These are phyloP conservation scores for Antennarius striatus DNA, from an alignment of 2,113 vertebrate species.

Conservation along the genomic window DNA sequence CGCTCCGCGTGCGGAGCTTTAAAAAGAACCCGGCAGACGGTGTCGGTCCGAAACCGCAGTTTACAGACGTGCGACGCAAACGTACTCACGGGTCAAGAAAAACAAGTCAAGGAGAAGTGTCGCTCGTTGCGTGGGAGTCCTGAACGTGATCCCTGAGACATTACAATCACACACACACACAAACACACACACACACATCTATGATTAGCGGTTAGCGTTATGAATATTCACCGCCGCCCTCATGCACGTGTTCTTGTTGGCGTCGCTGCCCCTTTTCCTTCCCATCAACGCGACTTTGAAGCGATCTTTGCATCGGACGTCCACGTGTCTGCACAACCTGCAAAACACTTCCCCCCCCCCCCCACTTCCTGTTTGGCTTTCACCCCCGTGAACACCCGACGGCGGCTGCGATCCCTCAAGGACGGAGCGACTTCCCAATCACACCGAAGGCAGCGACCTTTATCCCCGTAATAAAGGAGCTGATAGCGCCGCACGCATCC, in stretches of 20 bases:
- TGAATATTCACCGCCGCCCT: slow-evolving; percentile 64
- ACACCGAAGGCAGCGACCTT: slow-evolving; percentile 33
- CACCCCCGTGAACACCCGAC: slow-evolving; percentile 12
- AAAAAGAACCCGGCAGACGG: too few species aligned
- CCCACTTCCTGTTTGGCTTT: slow-evolving; percentile 28
- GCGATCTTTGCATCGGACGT: slow-evolving; percentile 48
- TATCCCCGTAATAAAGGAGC: slow-evolving; percentile 24
- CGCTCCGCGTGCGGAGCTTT: too few species aligned
- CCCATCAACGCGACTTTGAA: slow-evolving; percentile 66
- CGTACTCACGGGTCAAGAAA: slow-evolving; percentile 24
- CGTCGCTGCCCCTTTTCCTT: slow-evolving; percentile 40
- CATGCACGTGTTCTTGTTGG: too few species aligned
- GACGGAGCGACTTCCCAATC: slow-evolving; percentile 41
- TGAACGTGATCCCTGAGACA: slow-evolving; percentile 51
- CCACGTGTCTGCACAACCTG: slow-evolving; percentile 49
- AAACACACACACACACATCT: slow-evolving; percentile 25
- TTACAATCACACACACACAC: too few species aligned
- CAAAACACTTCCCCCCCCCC: slow-evolving; percentile 32
- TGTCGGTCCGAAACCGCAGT: too few species aligned
- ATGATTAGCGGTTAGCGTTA: slow-evolving; percentile 19
- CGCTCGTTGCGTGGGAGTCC: slow-evolving; percentile 32
- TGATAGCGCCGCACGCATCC: slow-evolving; percentile 2
- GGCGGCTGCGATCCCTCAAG: slow-evolving; percentile 17
- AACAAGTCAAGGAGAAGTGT: slow-evolving; percentile 58
- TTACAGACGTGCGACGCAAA: too few species aligned